phyloP scores from a whole-genome alignment of 2,113 vertebrate genomes.

The Oryzias celebensis region DNA sequence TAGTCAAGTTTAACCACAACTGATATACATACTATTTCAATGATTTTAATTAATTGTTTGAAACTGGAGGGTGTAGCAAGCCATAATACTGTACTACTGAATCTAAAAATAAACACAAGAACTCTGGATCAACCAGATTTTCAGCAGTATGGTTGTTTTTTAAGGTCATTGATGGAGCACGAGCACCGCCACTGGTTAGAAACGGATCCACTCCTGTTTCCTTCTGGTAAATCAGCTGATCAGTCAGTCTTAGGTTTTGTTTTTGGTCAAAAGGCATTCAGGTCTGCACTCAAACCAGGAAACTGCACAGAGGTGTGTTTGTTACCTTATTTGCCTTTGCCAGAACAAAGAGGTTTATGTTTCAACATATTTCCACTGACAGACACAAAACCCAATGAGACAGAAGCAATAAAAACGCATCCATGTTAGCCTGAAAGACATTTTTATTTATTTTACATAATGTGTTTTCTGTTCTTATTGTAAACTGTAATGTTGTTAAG shows the following conservation, averaged over 20 bases:
- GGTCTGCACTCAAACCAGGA: background rate
- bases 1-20: too few species aligned
- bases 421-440: too few species aligned
- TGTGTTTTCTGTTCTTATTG: too few species aligned
- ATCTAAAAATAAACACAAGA: background rate
- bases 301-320: too few species aligned
- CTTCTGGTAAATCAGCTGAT: slow-evolving; percentile 48
- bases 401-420: too few species aligned
- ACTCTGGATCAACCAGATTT: background rate
- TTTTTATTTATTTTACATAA: too few species aligned
- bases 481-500: too few species aligned
- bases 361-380: background rate
- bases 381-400: background rate
- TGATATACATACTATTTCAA: too few species aligned
- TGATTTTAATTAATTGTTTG: too few species aligned
- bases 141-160: background rate
- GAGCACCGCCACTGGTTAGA: background rate
- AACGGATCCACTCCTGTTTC: accelerated
- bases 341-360: background rate
- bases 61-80: too few species aligned
- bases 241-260: slow-evolving; percentile 3
- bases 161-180: background rate
- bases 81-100: too few species aligned
- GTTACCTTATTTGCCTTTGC: too few species aligned
- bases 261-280: accelerated